These are phyloP conservation scores for Andricus curvator DNA, from an alignment of 2,888 invertebrate genomes.

Conservation along the genomic window DNA sequence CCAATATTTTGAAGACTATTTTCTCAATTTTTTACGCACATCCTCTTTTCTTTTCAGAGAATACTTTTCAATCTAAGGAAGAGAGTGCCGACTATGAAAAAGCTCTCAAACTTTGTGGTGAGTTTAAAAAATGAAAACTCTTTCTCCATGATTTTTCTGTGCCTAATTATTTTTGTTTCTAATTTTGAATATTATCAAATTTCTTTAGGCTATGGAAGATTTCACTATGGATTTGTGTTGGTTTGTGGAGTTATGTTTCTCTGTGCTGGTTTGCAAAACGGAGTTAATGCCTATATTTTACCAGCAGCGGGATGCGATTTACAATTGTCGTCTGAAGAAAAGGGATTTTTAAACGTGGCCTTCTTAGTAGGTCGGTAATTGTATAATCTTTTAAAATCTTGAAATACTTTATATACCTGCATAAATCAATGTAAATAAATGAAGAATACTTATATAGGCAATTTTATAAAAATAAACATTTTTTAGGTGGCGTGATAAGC, in stretches of 20 bases:
- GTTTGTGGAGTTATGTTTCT: conserved; percentile 84
- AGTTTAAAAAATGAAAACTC: conserved; percentile 36
- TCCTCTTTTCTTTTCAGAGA: conserved; percentile 57
- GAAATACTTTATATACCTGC: background rate
- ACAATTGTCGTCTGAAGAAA: conserved; percentile 82
- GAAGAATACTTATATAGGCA: background rate
- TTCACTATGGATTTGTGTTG: conserved; percentile 83
- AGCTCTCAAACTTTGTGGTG: conserved; percentile 69
- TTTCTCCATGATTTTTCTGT: background rate
- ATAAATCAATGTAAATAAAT: conserved; percentile 4
- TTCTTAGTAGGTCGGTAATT: conserved; percentile 84
- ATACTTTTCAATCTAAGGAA: conserved; percentile 57
- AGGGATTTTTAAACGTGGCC: conserved; percentile 86
- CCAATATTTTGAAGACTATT: background rate
- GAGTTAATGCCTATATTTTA: conserved; percentile 85
- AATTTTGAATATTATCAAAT: background rate
- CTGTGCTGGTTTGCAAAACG: conserved; percentile 84
- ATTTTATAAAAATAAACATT: background rate
- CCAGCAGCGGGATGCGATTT: conserved; percentile 87
- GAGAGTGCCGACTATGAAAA: conserved; percentile 66
- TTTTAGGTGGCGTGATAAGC: conserved; percentile 84
- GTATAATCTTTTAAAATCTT: background rate
- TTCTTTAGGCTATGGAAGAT: conserved; percentile 83
- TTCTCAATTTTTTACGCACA: background rate
- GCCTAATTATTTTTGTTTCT: background rate